A percentile compares a stretch with the other conserved stretches of the same genome.
These are phyloP conservation scores for Musca domestica DNA, from an alignment of 1,140 invertebrate genomes.

Conservation along the genomic window DNA sequence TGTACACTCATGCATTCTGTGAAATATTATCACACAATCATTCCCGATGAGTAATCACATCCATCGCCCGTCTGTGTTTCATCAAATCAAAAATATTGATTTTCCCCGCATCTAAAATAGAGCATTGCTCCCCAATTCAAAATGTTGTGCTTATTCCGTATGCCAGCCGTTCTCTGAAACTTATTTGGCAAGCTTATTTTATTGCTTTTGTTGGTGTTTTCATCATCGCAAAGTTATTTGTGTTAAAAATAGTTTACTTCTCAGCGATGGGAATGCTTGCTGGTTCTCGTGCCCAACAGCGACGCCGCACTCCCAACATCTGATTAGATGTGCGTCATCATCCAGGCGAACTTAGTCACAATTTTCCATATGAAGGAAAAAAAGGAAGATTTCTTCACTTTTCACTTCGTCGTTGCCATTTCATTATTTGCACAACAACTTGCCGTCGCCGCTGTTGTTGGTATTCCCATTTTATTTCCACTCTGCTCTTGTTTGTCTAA, in stretches of 20 bases:
- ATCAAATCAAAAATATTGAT: slow-evolving; percentile 15
- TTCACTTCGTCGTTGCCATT: not conserved
- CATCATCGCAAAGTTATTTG: not conserved
- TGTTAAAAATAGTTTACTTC: slow-evolving; percentile 12
- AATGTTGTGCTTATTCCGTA: too few species aligned
- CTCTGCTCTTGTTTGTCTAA: too few species aligned
- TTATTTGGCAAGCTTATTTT: not conserved
- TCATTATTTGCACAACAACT: slow-evolving; percentile 1
- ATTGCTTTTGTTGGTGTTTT: not conserved
- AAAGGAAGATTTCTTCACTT: not conserved
- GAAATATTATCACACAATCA: too few species aligned
- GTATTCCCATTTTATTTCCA: too few species aligned
- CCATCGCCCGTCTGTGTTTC: not conserved
- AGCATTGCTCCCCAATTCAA: too few species aligned
- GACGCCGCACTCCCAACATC: not conserved
- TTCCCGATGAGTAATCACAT: slow-evolving; percentile 2
- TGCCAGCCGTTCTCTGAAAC: not conserved
- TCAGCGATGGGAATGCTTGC: not conserved
- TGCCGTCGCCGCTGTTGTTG: too few species aligned
- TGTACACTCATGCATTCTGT: too few species aligned
- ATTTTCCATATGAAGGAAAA: not conserved
- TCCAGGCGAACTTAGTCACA: not conserved
- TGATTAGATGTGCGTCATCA: too few species aligned
- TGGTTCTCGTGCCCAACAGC: not conserved
- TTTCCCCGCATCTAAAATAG: not conserved